Evolutionary conservation across 2,888 invertebrate genomes (phyloP).

Genomic region (Ophioninae sp.): DNA sequence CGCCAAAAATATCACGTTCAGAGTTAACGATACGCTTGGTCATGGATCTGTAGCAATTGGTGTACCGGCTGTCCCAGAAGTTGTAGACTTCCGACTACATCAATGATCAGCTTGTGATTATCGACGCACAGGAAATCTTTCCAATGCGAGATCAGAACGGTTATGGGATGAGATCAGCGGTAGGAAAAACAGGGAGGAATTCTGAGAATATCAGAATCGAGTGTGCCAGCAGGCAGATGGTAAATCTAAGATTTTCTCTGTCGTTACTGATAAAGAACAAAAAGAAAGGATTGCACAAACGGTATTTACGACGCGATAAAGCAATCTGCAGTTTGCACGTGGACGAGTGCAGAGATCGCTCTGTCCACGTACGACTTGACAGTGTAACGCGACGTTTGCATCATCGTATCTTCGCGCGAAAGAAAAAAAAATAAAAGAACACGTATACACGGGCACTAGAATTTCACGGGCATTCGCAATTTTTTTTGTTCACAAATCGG

Average conservation of each 20-base stretch:
- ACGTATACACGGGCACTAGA: not conserved
- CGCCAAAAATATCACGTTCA: too few relatives aligned
- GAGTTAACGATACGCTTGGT: too few relatives aligned
- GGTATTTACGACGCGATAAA: not conserved
- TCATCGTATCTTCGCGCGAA: too few relatives aligned
- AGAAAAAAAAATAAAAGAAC: not conserved
- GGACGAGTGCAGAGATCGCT: slow-evolving; percentile 1
- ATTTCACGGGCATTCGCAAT: not conserved
- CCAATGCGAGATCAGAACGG: too few relatives aligned
- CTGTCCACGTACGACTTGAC: not conserved
- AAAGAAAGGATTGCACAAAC: not conserved
- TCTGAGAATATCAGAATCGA: not conserved
- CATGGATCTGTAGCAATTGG: too few relatives aligned
- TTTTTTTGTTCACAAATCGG: not conserved
- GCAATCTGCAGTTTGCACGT: slow-evolving; percentile 2
- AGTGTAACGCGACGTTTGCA: not conserved
- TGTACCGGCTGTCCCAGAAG: too few relatives aligned
- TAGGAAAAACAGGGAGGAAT: too few relatives aligned
- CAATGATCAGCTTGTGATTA: too few relatives aligned
- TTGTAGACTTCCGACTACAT: too few relatives aligned
- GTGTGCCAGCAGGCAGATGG: not conserved
- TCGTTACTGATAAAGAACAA: not conserved
- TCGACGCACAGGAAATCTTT: too few relatives aligned
- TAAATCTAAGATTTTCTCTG: not conserved
- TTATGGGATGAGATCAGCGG: too few relatives aligned